Base-by-base conservation (phyloP, 2,797 vertebrate species). In the Zalophus californianus region DNA sequence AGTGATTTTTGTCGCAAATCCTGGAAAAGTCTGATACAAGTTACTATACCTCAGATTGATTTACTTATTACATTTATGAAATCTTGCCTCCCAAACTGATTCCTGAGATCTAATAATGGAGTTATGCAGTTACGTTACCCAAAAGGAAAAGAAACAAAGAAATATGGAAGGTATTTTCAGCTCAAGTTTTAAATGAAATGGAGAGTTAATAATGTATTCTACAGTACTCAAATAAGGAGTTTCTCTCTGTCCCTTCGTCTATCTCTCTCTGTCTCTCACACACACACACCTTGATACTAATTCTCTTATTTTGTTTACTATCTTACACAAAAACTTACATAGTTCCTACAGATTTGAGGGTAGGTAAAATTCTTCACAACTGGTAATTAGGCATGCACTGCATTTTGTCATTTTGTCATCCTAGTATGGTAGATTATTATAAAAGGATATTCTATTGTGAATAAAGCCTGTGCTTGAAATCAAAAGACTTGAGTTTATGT, bases 331-430 rank as follows among this genome's bases (percentile, higher is more conserved):
- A 44, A 90, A n/a, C 0, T 6, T 52, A 12, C 41, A 14, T 4
- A 32, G 1, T 48, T 56, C 56, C 38, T 48, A 44, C 7, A 66
- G 35, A 56, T 56, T 48, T 16, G 7, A 86, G 50, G 0, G 1
- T 25, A 25, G 38, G 41, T 58, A 16, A 27, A 64, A 21, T 7
- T 38, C 32, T 13, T 32, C 60, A 25, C 20, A 48, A 41, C 21
- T 41, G 44, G 5, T 20, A 4, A 9, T 23, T 52, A 44, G 0
- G 44, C 3, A 2, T 21, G 10, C 7, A n/a, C 41, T 35, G 9
- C 0, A 13, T 44, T 32, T 60, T 29, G 11, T 48, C 5, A 7
- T 48, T 48, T 38, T 60, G 48, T 16, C 11, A 32, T 29, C 8
- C 18, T 8, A 8, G 1, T 83, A 2, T 12, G 21, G 13, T 70